Evolutionary conservation across 2,113 vertebrate genomes (phyloP).

Genomic region (Cardinalis cardinalis): DNA sequence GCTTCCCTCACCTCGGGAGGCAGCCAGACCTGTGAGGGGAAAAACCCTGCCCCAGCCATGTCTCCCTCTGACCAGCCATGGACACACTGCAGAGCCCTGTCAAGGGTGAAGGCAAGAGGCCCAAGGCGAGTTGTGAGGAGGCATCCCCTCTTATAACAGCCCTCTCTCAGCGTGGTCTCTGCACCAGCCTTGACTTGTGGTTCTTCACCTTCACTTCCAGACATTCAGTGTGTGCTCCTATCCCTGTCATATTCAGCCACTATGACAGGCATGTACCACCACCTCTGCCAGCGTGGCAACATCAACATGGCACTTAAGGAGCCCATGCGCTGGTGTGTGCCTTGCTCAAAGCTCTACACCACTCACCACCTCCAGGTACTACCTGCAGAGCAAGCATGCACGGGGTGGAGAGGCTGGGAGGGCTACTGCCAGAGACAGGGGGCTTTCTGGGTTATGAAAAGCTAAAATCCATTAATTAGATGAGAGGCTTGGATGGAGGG

Average conservation of each 20-base stretch:
- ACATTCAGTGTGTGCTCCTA: neutral
- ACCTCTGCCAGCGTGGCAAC: neutral
- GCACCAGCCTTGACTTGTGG: neutral
- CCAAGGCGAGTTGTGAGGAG: neutral
- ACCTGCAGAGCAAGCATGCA: neutral
- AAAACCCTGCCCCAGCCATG: neutral
- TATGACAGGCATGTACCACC: accelerated
- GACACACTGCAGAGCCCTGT: neutral
- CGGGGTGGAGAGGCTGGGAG: neutral
- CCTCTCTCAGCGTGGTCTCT: neutral
- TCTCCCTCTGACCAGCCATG: neutral
- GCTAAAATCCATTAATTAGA: neutral
- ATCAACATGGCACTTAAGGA: neutral
- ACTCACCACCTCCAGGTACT: neutral
- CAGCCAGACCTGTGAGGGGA: neutral
- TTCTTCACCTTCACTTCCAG: neutral
- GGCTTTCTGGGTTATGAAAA: neutral
- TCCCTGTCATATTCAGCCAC: accelerated
- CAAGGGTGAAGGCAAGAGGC: neutral
- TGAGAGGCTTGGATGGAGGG: neutral
- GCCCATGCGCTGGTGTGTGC: neutral
- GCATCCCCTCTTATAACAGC: neutral
- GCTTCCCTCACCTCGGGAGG: neutral
- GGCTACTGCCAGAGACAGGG: neutral
- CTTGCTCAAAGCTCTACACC: neutral